Percentiles rank a stretch among this genome's conserved stretches.
Evolutionary conservation across 2,888 invertebrate genomes (phyloP).

Genomic region (Melieria picta): DNA sequence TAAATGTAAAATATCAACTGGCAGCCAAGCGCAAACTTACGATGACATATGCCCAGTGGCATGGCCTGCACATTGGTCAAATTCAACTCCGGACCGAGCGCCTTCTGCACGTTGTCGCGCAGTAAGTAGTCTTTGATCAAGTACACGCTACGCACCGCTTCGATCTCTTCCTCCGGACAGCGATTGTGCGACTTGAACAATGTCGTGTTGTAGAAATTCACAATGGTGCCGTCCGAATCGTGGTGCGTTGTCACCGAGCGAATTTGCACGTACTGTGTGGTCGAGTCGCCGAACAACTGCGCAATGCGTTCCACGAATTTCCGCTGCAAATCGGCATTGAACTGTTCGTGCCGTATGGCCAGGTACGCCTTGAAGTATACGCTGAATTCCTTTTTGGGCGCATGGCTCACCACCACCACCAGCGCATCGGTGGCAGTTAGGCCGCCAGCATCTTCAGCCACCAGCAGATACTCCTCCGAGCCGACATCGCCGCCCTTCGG

Average conservation of each 20-base stretch:
- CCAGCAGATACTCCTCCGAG: conserved; percentile 80
- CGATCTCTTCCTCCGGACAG: conserved; percentile 84
- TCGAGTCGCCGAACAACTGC: conserved; percentile 79
- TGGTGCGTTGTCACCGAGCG: conserved; percentile 70
- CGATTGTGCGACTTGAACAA: conserved; percentile 61
- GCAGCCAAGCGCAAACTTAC: conserved; percentile 55
- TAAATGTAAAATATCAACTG: not conserved
- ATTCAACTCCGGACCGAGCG: conserved; percentile 74
- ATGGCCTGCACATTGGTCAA: conserved; percentile 68
- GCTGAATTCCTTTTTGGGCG: conserved; percentile 73
- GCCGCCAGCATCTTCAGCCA: conserved; percentile 79
- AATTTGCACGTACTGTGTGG: conserved; percentile 78
- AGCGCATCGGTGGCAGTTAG: conserved; percentile 82
- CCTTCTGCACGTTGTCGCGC: conserved; percentile 68
- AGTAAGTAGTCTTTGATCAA: conserved; percentile 72
- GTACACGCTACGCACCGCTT: conserved; percentile 76
- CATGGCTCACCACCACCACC: conserved; percentile 77
- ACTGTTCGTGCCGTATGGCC: conserved; percentile 75
- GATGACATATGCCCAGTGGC: conserved; percentile 69
- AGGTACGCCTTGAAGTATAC: conserved; percentile 85
- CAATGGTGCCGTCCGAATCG: conserved; percentile 72
- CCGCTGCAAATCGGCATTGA: conserved; percentile 80
- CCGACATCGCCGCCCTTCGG: conserved; percentile 79
- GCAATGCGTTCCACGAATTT: conserved; percentile 85
- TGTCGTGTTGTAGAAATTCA: conserved; percentile 85